These are phyloP conservation scores for Phasianus colchicus DNA, from an alignment of 2,113 vertebrate species.

Conservation along the genomic window DNA sequence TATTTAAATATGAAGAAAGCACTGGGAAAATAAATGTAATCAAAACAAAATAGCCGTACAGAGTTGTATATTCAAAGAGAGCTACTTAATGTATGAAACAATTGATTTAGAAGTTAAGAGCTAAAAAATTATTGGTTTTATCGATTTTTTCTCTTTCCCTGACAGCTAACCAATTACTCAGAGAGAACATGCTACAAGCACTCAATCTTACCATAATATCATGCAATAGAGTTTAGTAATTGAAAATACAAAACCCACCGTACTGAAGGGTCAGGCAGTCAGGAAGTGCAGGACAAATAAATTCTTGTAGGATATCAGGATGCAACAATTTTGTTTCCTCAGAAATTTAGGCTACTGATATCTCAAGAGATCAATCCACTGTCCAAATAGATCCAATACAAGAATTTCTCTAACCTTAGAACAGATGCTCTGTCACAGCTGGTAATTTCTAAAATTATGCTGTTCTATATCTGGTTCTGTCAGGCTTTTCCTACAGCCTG, in stretches of 20 bases:
- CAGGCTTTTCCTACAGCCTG: background rate
- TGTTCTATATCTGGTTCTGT: background rate
- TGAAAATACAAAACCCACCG: constrained; percentile 13
- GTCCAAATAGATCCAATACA: background rate
- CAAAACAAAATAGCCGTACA: background rate
- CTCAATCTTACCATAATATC: background rate
- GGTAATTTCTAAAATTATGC: background rate
- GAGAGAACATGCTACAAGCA: background rate
- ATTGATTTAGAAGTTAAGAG: background rate
- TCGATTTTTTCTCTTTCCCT: background rate
- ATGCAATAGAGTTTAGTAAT: background rate
- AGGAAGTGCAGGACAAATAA: background rate
- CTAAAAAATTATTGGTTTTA: background rate
- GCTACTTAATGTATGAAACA: background rate
- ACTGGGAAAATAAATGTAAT: background rate
- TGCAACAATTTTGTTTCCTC: background rate
- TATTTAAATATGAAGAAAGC: background rate
- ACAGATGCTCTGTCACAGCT: background rate
- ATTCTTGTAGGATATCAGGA: background rate
- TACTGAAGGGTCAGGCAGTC: background rate
- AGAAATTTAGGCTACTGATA: background rate
- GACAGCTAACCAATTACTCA: background rate
- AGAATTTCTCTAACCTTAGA: background rate
- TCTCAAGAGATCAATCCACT: background rate
- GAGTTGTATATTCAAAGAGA: background rate